Evolutionary conservation across 2,113 vertebrate genomes (phyloP), one percentile per base, ranked within the genome.

Genomic region (Pontoporia blainvillei): DNA sequence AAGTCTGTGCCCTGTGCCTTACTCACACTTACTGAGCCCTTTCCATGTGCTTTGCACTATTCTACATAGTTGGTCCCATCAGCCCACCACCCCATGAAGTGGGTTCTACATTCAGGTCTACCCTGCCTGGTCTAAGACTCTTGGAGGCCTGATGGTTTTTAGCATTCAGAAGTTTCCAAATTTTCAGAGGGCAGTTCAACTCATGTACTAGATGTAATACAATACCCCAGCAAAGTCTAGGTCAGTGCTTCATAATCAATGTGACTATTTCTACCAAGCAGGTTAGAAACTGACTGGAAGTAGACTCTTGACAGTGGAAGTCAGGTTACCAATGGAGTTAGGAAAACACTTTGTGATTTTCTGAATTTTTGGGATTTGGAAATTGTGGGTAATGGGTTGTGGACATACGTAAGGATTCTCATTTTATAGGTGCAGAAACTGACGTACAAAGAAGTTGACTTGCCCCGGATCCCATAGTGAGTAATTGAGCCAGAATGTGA

Each of bases 161-260:
- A 75, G 41, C 69, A 49, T 89, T 66, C n/a, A 79, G 39, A 82
- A 82, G 44, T 71, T 49, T 66, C 76, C 34, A n/a, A 57, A 85
- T 46, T 72, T 78, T 34, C n/a, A 11, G 41, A 46, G 79, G 20
- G 57, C 52, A 59, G 27, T n/a, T 12, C 3, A 25, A 49, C 11
- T 89, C 34, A 64, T 20, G 21, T 62, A 71, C 27, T 23, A 34
- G 4, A 39, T 67, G 31, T 31, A 49, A 66, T 31, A 1, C 8
- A 36, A 14, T 13, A 9, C 25, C 3, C 18, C 31, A 9, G 23
- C 10, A 76, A 12, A 29, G 17, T 79, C 17, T 14, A 5, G 18
- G 64, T 6, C 29, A 66, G 1, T 3, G n/a, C 31, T 72, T 57
- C 25, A 46, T 36, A 29, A 27, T 84, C 46, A 31, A 1, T 83